Evolutionary conservation across 2,888 invertebrate genomes (phyloP).

Genomic region (Drosophila suboccidentalis): DNA sequence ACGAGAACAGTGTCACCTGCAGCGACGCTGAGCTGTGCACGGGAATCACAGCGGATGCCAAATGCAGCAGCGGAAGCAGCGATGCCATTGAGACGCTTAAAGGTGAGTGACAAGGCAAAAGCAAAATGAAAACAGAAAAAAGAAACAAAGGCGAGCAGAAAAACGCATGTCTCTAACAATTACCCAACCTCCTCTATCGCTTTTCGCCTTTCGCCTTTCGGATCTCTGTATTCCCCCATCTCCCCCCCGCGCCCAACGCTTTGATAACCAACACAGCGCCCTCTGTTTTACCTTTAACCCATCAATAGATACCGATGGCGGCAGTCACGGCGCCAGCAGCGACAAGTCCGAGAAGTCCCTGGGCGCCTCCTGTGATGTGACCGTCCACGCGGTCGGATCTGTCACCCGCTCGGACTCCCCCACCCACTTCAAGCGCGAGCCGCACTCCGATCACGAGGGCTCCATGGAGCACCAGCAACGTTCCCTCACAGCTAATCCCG

Average conservation of each 20-base stretch:
- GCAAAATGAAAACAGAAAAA: conserved; percentile 20
- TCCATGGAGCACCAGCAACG: conserved; percentile 68
- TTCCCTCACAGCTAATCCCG: conserved; percentile 51
- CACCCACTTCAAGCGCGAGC: conserved; percentile 83
- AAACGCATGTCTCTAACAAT: conserved; percentile 64
- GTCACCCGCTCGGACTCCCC: conserved; percentile 81
- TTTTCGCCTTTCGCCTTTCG: conserved; percentile 21
- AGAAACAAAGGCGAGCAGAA: conserved; percentile 2
- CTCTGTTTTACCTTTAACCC: conserved; percentile 72
- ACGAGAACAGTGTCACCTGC: conserved; percentile 60
- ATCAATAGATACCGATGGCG: conserved; percentile 83
- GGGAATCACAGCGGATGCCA: conserved; percentile 47
- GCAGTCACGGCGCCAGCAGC: conserved; percentile 83
- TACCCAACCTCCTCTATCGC: conserved; percentile 19
- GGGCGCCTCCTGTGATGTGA: conserved; percentile 78
- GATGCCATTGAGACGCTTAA: conserved; percentile 68
- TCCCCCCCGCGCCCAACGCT: conserved; percentile 50
- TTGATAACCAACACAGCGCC: conserved; percentile 82
- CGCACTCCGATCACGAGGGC: conserved; percentile 82
- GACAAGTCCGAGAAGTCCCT: conserved; percentile 84
- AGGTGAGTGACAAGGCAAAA: conserved; percentile 66
- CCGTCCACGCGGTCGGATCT: conserved; percentile 46
- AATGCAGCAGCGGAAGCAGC: conserved; percentile 62
- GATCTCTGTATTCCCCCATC: conserved; percentile 2
- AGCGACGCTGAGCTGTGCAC: conserved; percentile 56